Evolutionary conservation across 2,113 vertebrate species (phyloP).

Genomic region (Ctenodactylus gundi): DNA sequence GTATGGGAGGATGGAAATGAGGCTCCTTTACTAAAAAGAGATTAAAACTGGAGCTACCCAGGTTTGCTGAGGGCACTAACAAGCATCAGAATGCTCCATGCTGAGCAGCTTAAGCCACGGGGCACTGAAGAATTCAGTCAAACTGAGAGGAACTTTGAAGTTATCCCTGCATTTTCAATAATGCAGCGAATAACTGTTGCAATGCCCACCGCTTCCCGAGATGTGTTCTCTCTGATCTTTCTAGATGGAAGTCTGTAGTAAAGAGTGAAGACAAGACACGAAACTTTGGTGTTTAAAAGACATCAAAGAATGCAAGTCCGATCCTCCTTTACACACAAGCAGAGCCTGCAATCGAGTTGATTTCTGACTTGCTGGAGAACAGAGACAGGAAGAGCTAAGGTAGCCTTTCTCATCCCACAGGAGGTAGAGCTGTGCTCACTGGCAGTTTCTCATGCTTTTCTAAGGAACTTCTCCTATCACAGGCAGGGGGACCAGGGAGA

Average conservation of each 20-base stretch:
- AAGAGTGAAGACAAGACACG: background rate
- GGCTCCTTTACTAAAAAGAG: background rate
- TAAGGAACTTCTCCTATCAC: background rate
- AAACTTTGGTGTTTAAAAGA: background rate
- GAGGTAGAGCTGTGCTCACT: background rate
- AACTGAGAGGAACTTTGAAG: background rate
- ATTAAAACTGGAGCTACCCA: background rate
- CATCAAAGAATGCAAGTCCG: background rate
- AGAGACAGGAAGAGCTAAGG: background rate
- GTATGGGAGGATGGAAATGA: background rate
- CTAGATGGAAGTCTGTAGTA: background rate
- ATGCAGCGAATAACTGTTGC: background rate
- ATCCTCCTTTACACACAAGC: background rate
- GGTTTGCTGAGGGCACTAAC: background rate
- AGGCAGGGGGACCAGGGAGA: background rate
- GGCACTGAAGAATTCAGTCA: background rate
- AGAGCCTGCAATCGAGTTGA: background rate
- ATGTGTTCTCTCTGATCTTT: background rate
- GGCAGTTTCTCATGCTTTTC: background rate
- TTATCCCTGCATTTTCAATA: background rate
- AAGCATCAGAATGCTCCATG: background rate
- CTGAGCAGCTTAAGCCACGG: background rate
- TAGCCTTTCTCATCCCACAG: background rate
- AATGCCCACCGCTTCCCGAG: background rate
- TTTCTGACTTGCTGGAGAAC: background rate